Base-by-base conservation (phyloP, 2,888 invertebrate species). In the Patella ulyssiponensis region DNA sequence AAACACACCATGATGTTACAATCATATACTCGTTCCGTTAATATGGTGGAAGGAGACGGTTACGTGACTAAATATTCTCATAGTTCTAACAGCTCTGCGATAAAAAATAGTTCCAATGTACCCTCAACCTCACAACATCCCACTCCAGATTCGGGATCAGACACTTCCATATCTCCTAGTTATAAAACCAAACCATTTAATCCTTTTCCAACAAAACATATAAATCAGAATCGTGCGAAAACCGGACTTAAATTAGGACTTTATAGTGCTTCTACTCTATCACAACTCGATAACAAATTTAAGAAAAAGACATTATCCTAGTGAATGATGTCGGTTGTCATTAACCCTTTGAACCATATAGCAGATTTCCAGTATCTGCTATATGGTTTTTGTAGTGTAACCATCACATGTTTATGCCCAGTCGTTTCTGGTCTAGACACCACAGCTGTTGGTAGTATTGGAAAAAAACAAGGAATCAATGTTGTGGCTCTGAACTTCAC, bases 171-270 rank as follows among this genome's bases (percentile, higher is more conserved):
- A 33, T 53, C 69, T 15, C 64, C 71, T 73, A 78, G 64, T 52
- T 78, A 69, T 69, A 80, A 69, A 79, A 75, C 77, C 17, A 87
- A 86, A 75, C 84, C 87, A 11, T 89, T 89, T 77, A 89, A 90
- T 80, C 91, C 91, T 5, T 91, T 91, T 77, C 90, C 91, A 5
- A 85, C 86, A 64, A 88, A 88, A 79, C 88, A 89, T 76, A 80
- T 90, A 73, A 91, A 88, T 84, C 82, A 86, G 77, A 88, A 89
- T 74, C 80, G 90, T 58, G 88, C 89, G 2, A 87, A 86, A 75
- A 88, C 89, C 73, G 91, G 91, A 0, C 82, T 91, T 7, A 89
- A 88, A 73, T 82, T 91, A 5, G 91, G 91, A 4, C 83, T 91
- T 73, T 91, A 91, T 82, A 88, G 87, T 23, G 85, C 86, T 0